phyloP scores from a whole-genome alignment of 2,797 vertebrate genomes.

The Sebastes paucispinis region DNA sequence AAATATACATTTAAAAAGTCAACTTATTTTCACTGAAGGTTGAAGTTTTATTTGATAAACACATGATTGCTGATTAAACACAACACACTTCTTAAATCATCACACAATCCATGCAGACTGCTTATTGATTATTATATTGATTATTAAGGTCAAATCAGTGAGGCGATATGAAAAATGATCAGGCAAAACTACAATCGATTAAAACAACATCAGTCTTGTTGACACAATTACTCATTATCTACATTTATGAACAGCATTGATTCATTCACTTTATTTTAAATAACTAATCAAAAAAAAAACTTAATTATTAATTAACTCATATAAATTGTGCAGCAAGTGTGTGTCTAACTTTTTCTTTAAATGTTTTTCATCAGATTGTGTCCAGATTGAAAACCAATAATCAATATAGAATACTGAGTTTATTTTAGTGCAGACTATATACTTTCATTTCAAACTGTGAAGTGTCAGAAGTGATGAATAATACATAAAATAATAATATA shows the following conservation, averaged over 20 bases:
- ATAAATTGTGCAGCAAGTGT: background rate
- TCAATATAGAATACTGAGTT: background rate
- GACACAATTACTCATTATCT: background rate
- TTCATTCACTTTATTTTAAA: background rate
- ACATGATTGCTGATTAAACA: accelerated
- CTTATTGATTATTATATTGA: background rate
- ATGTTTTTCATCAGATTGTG: background rate
- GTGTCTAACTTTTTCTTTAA: no score
- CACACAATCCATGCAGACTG: background rate
- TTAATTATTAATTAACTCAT: background rate
- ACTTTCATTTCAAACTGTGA: background rate
- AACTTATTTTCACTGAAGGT: background rate
- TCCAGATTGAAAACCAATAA: background rate
- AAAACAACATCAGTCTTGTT: background rate
- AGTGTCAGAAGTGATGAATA: background rate
- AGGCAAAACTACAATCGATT: background rate
- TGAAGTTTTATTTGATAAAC: background rate
- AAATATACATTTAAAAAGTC: no score
- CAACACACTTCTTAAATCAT: background rate
- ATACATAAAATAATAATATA: background rate
- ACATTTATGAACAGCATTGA: background rate
- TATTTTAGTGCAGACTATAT: background rate
- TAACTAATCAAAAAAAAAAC: accelerated
- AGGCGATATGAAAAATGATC: background rate
- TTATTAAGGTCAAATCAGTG: background rate